Conservation (phyloP, 2,888 invertebrate species). For the Barypeithes pellucidus region DNA sequence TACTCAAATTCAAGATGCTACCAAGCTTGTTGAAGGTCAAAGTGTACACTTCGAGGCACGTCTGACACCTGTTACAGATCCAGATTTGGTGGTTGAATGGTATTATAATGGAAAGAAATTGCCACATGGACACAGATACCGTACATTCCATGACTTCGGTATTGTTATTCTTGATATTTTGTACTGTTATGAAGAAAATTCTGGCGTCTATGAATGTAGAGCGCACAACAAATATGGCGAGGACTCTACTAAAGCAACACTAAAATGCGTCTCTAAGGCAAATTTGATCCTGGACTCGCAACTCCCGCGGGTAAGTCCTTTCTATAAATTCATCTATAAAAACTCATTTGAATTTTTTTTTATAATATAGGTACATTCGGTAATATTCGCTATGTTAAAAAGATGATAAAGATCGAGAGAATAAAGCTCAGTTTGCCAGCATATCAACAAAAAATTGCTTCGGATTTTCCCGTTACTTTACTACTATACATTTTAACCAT, state of each 20-base stretch:
- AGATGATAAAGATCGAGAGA: too few relatives aligned
- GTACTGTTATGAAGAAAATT: slow-evolving; percentile 97
- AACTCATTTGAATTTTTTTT: too few relatives aligned
- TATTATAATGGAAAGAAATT: slow-evolving; percentile 93
- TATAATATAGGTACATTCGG: too few relatives aligned
- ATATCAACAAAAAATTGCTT: too few relatives aligned
- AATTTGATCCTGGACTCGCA: slow-evolving; percentile 94
- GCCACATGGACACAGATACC: slow-evolving; percentile 95
- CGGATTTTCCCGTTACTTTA: too few relatives aligned
- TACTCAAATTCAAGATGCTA: slow-evolving; percentile 88
- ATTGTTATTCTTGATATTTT: slow-evolving; percentile 96
- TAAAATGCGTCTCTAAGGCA: slow-evolving; percentile 91
- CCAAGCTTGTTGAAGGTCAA: slow-evolving; percentile 93
- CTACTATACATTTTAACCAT: too few relatives aligned
- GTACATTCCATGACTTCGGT: slow-evolving; percentile 98
- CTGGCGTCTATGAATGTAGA: slow-evolving; percentile 93
- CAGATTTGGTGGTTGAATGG: slow-evolving; percentile 96
- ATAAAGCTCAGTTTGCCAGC: too few relatives aligned
- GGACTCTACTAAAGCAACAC: slow-evolving; percentile 87
- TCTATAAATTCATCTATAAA: not conserved
- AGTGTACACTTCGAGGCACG: slow-evolving; percentile 95
- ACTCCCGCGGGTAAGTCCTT: slow-evolving; percentile 83
- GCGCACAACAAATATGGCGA: slow-evolving; percentile 93
- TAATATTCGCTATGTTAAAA: too few relatives aligned
- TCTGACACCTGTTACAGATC: slow-evolving; percentile 94